Base-by-base conservation (phyloP, 30 jellyfish, hydroid and myxozoan genomes). In the Mastigias papua region DNA sequence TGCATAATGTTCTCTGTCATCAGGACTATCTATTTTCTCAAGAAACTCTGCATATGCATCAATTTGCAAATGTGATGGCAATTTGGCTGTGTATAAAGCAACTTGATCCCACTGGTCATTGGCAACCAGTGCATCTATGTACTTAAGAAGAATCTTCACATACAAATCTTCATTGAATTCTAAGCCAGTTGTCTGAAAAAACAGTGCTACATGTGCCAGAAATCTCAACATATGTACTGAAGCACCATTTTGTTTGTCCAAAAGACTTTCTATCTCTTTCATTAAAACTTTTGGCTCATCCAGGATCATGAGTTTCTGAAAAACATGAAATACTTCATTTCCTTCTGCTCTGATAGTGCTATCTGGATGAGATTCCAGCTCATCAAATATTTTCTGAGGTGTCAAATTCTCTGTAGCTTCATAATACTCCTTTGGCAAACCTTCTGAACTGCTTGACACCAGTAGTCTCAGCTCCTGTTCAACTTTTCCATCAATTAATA, bases 41-140 rank as follows among this genome's bases (percentile, higher is more conserved):
- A 93, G 66, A 34, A 93, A 93, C 73, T 83, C 72, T 5, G 97
- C 90, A 73, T 93, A 93, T 54, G 91, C 66, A 35, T 88, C 91
- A 48, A 93, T 69, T 77, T 93, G 98, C 86, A 65, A 28, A 27
- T 76, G 90, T 1, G 95, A 69, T 35, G 98, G 96, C 33, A 93
- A 88, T 50, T 88, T 88, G 2, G 98, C 87, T n/a, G 98, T 82
- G 73, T 93, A 93, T 13, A 66, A 35, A 6, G 98, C 97, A 65
- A 93, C 93, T 42, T 88, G 87, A 15, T 81, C 89, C 63, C 86
- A 73, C 49, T 87, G 97, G 34, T 87, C 57, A 19, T 48, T 82
- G 16, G 82, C 91, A 30, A 93, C 84, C 75, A 93, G 70, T 28
- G 67, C 78, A 67, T 32, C 86, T 16, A 83, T 83, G 78, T 83